Percentiles rank a stretch among this genome's conserved stretches.
phyloP scores from a whole-genome alignment of 64 coral and sea anemone genomes.

The Porites australiensis region DNA sequence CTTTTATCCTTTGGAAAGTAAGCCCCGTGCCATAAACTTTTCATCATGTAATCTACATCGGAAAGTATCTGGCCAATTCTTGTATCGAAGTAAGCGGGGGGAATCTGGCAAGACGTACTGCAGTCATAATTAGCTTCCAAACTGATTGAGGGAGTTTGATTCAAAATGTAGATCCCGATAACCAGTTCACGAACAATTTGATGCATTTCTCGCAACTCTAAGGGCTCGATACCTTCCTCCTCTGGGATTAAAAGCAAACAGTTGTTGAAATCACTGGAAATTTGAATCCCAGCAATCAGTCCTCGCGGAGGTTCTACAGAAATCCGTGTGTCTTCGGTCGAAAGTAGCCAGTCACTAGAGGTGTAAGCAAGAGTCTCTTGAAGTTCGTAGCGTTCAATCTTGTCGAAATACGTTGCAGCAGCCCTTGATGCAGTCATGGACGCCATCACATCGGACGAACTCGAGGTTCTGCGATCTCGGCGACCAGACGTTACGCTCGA shows the following conservation, averaged over 20 bases:
- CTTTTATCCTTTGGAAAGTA: slow-evolving; percentile 99
- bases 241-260: slow-evolving; percentile 90
- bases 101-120: slow-evolving; percentile 94
- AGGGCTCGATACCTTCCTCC: slow-evolving; percentile 73
- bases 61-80: slow-evolving; percentile 93
- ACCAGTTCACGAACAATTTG: slow-evolving; percentile 98
- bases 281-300: slow-evolving; percentile 89
- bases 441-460: slow-evolving; percentile 73
- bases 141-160: slow-evolving; percentile 93
- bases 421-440: slow-evolving; percentile 77
- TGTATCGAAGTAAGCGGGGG: slow-evolving; percentile 93
- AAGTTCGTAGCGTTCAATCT: slow-evolving; percentile 94
- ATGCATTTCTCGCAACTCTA: slow-evolving; percentile 96
- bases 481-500: slow-evolving; percentile 15
- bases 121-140: slow-evolving; percentile 94
- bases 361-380: slow-evolving; percentile 94
- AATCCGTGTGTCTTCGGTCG: slow-evolving; percentile 94
- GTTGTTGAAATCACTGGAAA: slow-evolving; percentile 79
- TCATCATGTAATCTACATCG: slow-evolving; percentile 98
- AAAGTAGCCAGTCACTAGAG: slow-evolving; percentile 88
- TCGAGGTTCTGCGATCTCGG: slow-evolving; percentile 2
- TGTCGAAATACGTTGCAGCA: slow-evolving; percentile 97
- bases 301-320: slow-evolving; percentile 88
- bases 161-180: slow-evolving; percentile 85
- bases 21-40: slow-evolving; percentile 98